Base-by-base conservation (phyloP, 2,888 invertebrate genomes). In the Syrista parreyssii region DNA sequence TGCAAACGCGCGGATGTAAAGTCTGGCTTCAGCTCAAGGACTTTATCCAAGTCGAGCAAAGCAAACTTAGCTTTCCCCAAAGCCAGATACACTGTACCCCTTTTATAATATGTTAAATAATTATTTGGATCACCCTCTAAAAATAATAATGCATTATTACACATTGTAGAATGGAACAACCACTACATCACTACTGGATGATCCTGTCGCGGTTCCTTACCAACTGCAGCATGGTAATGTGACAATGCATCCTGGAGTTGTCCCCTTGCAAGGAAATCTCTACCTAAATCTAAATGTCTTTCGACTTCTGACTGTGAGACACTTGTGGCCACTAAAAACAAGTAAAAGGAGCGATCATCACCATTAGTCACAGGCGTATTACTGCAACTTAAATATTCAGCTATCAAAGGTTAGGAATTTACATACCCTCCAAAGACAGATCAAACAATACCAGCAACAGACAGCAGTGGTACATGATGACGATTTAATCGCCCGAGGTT, bases 141-240 rank as follows among this genome's bases (percentile, higher is more conserved):
- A 1, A 78, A 76, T 11, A 68, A 68, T 55, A 68, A 73, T 33
- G 34, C 76, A 31, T 15, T 6, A 71, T 71, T 55, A 23, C 55
- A 23, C 55, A 23, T 55, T 55, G 23, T 23, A 55, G 23, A 55
- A 55, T 55, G 9, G 6, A 40, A 2, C 15, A 40, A 23, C 2
- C 40, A 23, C 40, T 40, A 40, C 9, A 23, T 15, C 0, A 40
- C 40, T 40, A 0, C 23, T 40, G 2, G 15, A 40, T 40, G 40
- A 40, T 40, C 40, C 23, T 55, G 23, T 55, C 23, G 9, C 23
- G 55, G 23, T 55, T 55, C 55, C 95, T 93, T 91, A 97, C 97
- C 98, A 86, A 99, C 97, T 86, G 99, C 99, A 81, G 98, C 97
- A 93, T 99, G 99, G 92, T 98, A 99, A 91, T 99, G 99, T 80